Percentiles rank a stretch among this genome's conserved stretches.
Conservation (phyloP, 2,888 invertebrate genomes). For the Agrotis exclamationis region DNA sequence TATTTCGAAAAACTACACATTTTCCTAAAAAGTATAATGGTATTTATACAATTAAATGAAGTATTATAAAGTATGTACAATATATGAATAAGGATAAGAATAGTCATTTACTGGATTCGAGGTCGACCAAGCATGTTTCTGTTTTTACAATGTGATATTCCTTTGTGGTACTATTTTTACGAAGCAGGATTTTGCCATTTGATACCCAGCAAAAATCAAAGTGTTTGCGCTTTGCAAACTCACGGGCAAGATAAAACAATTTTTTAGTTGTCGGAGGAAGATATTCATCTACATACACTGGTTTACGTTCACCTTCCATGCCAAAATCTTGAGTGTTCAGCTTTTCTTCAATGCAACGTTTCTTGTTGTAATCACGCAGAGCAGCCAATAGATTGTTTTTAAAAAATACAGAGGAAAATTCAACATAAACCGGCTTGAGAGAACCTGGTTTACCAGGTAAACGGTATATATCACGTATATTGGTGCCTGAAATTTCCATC, state of each 20-base stretch:
- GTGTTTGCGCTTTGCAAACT: not conserved
- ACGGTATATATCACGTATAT: not conserved
- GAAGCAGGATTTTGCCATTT: too few relatives aligned
- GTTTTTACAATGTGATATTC: too few relatives aligned
- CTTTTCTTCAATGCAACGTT: not conserved
- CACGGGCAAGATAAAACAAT: not conserved
- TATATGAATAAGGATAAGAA: too few relatives aligned
- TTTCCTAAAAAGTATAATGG: too few relatives aligned
- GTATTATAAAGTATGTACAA: too few relatives aligned
- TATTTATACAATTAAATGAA: too few relatives aligned
- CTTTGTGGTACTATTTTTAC: too few relatives aligned
- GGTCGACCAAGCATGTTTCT: too few relatives aligned
- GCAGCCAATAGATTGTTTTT: not conserved
- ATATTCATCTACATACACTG: too few relatives aligned
- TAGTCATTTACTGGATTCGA: too few relatives aligned
- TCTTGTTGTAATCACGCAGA: not conserved
- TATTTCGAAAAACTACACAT: too few relatives aligned
- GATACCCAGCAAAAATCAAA: too few relatives aligned
- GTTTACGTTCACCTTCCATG: not conserved
- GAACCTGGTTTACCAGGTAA: slow-evolving; percentile 1
- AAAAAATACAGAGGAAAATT: not conserved
- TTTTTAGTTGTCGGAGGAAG: not conserved
- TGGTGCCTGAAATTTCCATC: slow-evolving; percentile 3
- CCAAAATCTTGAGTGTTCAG: not conserved
- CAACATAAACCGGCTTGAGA: not conserved